Conservation (phyloP, 2,888 invertebrate genomes). For the Bembecia ichneumoniformis region DNA sequence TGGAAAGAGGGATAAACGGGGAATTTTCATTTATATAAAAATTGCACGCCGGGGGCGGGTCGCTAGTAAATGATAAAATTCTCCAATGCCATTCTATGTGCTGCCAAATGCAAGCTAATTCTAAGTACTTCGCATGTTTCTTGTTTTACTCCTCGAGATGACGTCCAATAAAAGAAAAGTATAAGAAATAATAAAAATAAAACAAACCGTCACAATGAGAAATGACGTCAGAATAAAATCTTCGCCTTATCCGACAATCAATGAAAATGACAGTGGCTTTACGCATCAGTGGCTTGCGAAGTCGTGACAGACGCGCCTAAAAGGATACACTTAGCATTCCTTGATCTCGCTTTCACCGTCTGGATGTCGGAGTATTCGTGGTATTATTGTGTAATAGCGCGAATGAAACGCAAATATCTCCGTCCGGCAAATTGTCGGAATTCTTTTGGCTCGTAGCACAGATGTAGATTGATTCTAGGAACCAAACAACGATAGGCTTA, state of each 20-base stretch:
- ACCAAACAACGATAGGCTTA: background rate
- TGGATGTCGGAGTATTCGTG: conserved; percentile 7
- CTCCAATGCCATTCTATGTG: too few relatives aligned
- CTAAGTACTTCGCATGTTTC: too few relatives aligned
- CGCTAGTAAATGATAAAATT: too few relatives aligned
- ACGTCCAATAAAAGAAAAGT: too few relatives aligned
- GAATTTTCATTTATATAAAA: too few relatives aligned
- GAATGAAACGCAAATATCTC: background rate
- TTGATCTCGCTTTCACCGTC: conserved; percentile 11
- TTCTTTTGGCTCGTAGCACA: background rate
- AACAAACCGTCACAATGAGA: too few relatives aligned
- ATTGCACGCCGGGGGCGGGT: too few relatives aligned
- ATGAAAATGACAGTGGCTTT: conserved; percentile 10
- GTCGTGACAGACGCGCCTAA: conserved; percentile 9
- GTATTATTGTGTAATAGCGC: conserved; percentile 4
- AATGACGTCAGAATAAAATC: too few relatives aligned
- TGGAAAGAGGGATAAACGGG: too few relatives aligned
- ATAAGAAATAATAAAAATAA: too few relatives aligned
- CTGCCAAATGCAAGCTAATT: too few relatives aligned
- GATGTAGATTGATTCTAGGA: background rate
- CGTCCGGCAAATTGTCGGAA: background rate
- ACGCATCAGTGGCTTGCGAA: conserved; percentile 5
- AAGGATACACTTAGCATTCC: conserved; percentile 13
- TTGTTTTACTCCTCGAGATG: too few relatives aligned
- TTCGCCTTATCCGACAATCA: conserved; percentile 1